These are phyloP conservation scores for Hemicrepidius hirtus DNA, from an alignment of 2,888 invertebrate species.

Conservation along the genomic window DNA sequence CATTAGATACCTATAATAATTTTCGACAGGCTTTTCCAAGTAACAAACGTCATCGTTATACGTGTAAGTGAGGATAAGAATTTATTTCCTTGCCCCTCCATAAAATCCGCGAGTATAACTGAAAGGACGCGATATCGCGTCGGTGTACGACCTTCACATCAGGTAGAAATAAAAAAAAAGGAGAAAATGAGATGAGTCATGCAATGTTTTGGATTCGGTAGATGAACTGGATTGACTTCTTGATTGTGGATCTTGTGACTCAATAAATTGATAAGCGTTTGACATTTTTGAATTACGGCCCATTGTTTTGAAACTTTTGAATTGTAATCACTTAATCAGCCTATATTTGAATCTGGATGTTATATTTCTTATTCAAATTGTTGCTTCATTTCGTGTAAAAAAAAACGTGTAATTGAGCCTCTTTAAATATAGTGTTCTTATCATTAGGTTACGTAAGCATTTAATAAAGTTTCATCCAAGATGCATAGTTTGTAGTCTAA, in stretches of 20 bases:
- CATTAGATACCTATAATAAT: slow-evolving; percentile 27
- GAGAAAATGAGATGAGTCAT: slow-evolving; percentile 1
- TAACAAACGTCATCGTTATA: slow-evolving; percentile 19
- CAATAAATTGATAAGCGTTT: too few relatives aligned
- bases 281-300: too few relatives aligned
- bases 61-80: slow-evolving; percentile 14
- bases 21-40: slow-evolving; percentile 7
- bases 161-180: slow-evolving; percentile 5
- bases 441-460: slow-evolving; percentile 1
- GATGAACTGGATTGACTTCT: slow-evolving; percentile 4
- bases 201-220: slow-evolving; percentile 20
- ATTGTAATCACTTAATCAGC: too few relatives aligned
- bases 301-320: not conserved
- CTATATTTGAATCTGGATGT: too few relatives aligned
- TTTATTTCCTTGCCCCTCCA: slow-evolving; percentile 15
- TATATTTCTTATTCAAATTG: not conserved
- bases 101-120: not conserved
- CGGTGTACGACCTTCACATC: slow-evolving; percentile 26
- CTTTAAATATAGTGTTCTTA: not conserved
- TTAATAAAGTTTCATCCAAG: slow-evolving; percentile 1
- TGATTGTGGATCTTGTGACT: not conserved
- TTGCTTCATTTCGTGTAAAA: not conserved
- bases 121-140: slow-evolving; percentile 21
- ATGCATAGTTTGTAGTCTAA: slow-evolving; percentile 16
- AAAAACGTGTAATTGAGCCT: slow-evolving; percentile 2